These are phyloP conservation scores for Antechinus flavipes DNA, from an alignment of 2,113 vertebrate species.

Conservation along the genomic window DNA sequence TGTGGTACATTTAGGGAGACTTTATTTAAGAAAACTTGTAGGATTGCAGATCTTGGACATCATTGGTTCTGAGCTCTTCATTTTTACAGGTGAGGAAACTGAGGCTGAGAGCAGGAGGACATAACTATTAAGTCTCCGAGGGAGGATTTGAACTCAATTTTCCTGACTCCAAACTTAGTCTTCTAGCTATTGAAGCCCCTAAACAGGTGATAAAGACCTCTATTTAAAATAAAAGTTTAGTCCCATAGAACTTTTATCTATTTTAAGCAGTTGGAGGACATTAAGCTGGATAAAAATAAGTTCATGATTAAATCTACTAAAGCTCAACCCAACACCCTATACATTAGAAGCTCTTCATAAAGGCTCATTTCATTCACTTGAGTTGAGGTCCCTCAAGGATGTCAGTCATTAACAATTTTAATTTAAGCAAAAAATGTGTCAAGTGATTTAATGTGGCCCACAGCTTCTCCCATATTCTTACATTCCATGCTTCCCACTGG, in stretches of 20 bases:
- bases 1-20: not conserved
- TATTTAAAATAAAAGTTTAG: not conserved
- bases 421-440: not conserved
- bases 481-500: not conserved
- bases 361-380: not conserved
- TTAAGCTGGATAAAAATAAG: constrained; percentile 19
- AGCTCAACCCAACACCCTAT: not conserved
- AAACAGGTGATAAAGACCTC: not conserved
- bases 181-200: too few species aligned
- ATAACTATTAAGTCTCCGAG: not conserved
- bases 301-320: not conserved
- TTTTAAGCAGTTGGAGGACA: not conserved
- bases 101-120: not conserved
- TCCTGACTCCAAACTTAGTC: not conserved
- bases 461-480: not conserved
- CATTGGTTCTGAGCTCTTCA: not conserved
- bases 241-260: not conserved
- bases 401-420: not conserved
- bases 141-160: not conserved
- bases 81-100: not conserved
- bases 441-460: not conserved
- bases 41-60: not conserved
- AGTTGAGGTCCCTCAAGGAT: not conserved
- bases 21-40: not conserved
- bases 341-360: not conserved